Evolutionary conservation across 1,140 invertebrate genomes (phyloP).

Genomic region (Pteromalus puparum): DNA sequence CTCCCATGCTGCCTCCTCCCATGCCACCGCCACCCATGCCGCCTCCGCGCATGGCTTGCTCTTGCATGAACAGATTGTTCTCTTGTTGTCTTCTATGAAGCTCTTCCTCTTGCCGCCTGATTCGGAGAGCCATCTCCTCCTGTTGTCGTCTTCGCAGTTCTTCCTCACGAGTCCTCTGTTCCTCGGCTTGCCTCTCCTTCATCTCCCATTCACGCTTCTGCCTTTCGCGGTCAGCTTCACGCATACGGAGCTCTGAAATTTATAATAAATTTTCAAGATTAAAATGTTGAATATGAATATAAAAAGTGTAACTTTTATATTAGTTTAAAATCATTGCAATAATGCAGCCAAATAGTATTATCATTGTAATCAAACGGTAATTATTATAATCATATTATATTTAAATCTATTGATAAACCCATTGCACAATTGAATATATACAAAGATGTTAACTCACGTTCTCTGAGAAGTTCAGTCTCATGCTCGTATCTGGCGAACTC

Average conservation of each 20-base stretch:
- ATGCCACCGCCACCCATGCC: constrained; percentile 46
- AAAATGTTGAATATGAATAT: background rate
- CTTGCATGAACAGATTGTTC: constrained; percentile 87
- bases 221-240: constrained; percentile 90
- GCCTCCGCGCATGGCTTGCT: constrained; percentile 70
- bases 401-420: background rate
- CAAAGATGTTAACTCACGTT: constrained; percentile 78
- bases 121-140: constrained; percentile 84
- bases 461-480: constrained; percentile 90
- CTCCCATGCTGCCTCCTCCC: no score
- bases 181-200: constrained; percentile 88
- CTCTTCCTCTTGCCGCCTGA: constrained; percentile 88
- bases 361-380: background rate
- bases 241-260: constrained; percentile 84
- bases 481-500: constrained; percentile 95
- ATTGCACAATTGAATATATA: background rate
- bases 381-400: background rate
- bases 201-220: constrained; percentile 92
- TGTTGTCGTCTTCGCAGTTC: constrained; percentile 83
- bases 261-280: background rate
- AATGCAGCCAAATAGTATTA: background rate
- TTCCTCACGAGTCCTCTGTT: constrained; percentile 85
- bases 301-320: background rate
- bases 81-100: constrained; percentile 87
- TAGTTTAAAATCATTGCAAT: background rate